These are phyloP conservation scores for Drosophila kepulauana DNA, from an alignment of 1,140 invertebrate species.

Conservation along the genomic window DNA sequence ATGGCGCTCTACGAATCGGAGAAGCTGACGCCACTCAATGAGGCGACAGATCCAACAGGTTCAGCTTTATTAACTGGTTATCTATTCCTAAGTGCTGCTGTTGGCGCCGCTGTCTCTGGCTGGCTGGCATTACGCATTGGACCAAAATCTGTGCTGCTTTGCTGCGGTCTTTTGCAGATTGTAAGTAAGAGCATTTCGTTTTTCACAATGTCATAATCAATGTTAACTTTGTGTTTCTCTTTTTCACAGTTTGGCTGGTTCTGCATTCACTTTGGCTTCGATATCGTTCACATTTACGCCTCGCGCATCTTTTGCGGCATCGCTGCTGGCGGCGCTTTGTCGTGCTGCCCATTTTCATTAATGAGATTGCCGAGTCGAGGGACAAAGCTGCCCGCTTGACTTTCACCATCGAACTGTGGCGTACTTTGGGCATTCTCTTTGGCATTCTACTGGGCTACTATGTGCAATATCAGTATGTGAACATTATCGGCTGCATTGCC, in stretches of 20 bases:
- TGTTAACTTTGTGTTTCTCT: background rate
- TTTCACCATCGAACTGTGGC: slow-evolving; percentile 73
- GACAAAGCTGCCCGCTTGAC: slow-evolving; percentile 63
- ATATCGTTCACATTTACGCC: slow-evolving; percentile 77
- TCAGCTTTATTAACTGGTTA: slow-evolving; percentile 61
- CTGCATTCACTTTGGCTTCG: slow-evolving; percentile 74
- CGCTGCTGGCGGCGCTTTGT: slow-evolving; percentile 85
- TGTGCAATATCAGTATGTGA: slow-evolving; percentile 54
- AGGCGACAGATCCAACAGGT: slow-evolving; percentile 43
- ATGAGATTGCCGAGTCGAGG: slow-evolving; percentile 85
- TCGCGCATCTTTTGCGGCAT: slow-evolving; percentile 85
- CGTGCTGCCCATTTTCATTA: slow-evolving; percentile 86
- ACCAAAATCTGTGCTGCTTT: slow-evolving; percentile 69
- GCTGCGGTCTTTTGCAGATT: slow-evolving; percentile 72
- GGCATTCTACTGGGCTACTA: slow-evolving; percentile 65
- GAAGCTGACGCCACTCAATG: slow-evolving; percentile 52
- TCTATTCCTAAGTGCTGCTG: slow-evolving; percentile 67
- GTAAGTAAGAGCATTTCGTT: slow-evolving; percentile 45
- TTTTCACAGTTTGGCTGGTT: slow-evolving; percentile 65
- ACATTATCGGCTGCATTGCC: slow-evolving; percentile 84
- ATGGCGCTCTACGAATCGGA: slow-evolving; percentile 67
- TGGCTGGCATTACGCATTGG: slow-evolving; percentile 64
- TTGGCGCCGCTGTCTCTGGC: slow-evolving; percentile 63
- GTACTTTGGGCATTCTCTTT: slow-evolving; percentile 65
- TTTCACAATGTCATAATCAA: background rate